These are phyloP conservation scores for Cydia strobilella DNA, from an alignment of 1,140 invertebrate genomes.

Conservation along the genomic window DNA sequence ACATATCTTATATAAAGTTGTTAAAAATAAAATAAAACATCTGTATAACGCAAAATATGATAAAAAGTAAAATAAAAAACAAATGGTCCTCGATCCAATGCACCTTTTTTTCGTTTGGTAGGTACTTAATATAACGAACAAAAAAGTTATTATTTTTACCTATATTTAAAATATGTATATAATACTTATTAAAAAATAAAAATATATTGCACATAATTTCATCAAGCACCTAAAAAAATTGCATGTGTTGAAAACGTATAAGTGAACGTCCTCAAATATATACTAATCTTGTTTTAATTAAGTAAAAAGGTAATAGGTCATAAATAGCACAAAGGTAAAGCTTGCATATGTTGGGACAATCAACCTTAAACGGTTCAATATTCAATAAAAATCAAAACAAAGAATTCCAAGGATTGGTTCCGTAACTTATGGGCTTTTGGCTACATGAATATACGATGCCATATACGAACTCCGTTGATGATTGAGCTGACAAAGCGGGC, in stretches of 20 bases:
- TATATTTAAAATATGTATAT: not conserved
- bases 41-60: not conserved
- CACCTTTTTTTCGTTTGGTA: not conserved
- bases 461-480: no score
- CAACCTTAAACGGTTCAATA: no score
- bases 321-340: no score
- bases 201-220: not conserved
- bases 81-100: constrained; percentile 3
- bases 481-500: no score
- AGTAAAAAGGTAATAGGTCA: no score
- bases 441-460: no score
- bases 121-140: not conserved
- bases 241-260: not conserved
- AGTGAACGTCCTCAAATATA: no score
- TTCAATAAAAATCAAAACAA: no score
- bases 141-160: not conserved
- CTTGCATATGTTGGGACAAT: no score
- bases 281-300: no score
- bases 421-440: no score
- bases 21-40: not conserved
- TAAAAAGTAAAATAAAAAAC: not conserved
- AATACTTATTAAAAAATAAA: not conserved
- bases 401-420: no score
- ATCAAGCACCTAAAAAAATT: not conserved
- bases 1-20: not conserved